Base-by-base conservation (phyloP, 1,140 invertebrate species). In the Danaus melanippus region DNA sequence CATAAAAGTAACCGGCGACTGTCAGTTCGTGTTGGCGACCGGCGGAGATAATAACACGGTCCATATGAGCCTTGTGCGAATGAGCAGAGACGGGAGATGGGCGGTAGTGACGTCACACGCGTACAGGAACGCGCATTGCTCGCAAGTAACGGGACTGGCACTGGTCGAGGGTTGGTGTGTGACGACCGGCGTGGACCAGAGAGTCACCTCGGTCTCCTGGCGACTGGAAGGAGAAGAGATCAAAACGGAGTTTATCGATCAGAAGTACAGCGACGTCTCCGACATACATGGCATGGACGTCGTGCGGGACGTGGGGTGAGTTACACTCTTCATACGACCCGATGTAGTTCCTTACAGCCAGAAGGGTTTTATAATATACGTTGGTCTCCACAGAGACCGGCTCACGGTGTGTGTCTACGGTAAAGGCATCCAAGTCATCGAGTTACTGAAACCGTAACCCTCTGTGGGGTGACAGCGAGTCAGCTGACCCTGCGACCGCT, bases 21-120 rank as follows among this genome's bases (percentile, higher is more conserved):
- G 78, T 53, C 52, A 69, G 49, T 83, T 90, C 55, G 53, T 92
- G 10, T 64, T 93, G 43, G 85, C 87, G 0, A 92, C 90, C 42
- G 92, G 92, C 12, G 92, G 93, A 12, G 93, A 94, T 72, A 93
- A 94, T 66, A 93, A 92, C 85, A 74, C 89, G n/a, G 58, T 93
- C 12, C 82, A 83, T 67, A 56, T 93, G 9, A 78, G 79, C 40
- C 21, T 32, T 8, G 21, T 32, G 21, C 2, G 21, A 32, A 5
- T 32, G 21, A 5, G 5, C 21, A 5, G 21, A 32, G 21, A 32
- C 5, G 21, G 21, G 21, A 7, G 21, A 0, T 32, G 21, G 21
- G 21, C 7, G 21, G 21, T 7, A 5, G 21, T 32, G 21, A 32
- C 21, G 21, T 32, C 21, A 32, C 21, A 32, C 21, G 21, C 7